Conservation (phyloP, 92 coral and sea anemone species). For the Epizoanthus rinbou region DNA sequence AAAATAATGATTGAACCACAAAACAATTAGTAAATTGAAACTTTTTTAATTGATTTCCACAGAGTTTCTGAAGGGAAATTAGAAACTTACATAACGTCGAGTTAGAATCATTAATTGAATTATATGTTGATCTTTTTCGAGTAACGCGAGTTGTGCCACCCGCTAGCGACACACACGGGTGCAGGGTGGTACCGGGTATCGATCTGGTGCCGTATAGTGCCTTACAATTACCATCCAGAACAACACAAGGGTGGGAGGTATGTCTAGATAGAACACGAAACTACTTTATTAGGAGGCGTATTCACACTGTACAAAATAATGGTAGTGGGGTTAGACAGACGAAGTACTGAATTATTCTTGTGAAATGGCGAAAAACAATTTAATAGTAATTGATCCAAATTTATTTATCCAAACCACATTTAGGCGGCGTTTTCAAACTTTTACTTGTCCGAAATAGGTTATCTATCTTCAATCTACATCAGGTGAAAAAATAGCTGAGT, state of each 20-base stretch:
- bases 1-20: no score
- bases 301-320: no score
- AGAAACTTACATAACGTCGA: neutral
- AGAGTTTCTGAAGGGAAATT: neutral
- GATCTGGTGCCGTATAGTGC: slow-evolving; percentile 1
- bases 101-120: neutral
- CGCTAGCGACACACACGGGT: neutral
- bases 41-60: neutral
- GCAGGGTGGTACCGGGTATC: slow-evolving; percentile 16
- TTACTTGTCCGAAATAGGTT: no score
- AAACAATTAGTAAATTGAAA: neutral
- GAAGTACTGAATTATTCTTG: no score
- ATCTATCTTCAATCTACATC: no score
- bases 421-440: no score
- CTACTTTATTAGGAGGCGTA: no score
- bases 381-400: no score
- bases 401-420: no score
- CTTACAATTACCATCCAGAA: slow-evolving; percentile 17
- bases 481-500: no score
- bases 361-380: no score
- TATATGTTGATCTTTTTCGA: slow-evolving; percentile 13
- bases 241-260: neutral
- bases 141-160: neutral
- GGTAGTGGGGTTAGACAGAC: no score
- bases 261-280: neutral